Evolutionary conservation across 2,113 vertebrate genomes (phyloP).

Genomic region (Cochlearius cochlearius): DNA sequence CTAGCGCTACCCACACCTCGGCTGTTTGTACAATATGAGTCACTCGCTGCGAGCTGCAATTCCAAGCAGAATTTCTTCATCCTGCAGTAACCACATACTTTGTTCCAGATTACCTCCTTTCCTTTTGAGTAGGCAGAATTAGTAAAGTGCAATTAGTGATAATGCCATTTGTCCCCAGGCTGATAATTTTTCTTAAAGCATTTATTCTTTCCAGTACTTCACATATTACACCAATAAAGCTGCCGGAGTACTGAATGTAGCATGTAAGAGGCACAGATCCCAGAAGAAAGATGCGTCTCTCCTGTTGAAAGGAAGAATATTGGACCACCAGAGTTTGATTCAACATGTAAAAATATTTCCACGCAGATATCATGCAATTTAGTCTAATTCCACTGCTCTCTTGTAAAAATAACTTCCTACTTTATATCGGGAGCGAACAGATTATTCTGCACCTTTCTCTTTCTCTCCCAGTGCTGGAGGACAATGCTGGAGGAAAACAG

Average conservation of each 20-base stretch:
- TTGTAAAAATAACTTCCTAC: neutral
- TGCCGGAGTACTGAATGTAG: neutral
- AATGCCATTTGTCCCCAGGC: neutral
- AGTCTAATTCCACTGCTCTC: neutral
- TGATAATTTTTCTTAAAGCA: neutral
- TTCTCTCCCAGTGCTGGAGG: neutral
- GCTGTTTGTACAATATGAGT: conserved; percentile 26
- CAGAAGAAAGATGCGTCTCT: neutral
- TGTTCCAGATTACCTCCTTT: neutral
- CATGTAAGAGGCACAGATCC: neutral
- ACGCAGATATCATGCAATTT: neutral
- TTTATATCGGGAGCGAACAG: neutral
- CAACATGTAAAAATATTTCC: neutral
- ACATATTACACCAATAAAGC: neutral
- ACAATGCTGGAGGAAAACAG: neutral
- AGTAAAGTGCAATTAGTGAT: conserved; percentile 6
- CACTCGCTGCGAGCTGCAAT: neutral
- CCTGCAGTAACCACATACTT: neutral
- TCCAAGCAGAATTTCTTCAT: conserved; percentile 20
- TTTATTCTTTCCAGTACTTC: neutral
- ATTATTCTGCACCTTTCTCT: neutral
- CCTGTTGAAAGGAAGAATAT: neutral
- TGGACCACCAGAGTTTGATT: neutral
- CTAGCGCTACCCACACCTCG: neutral
- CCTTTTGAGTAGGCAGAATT: conserved; percentile 6